These are phyloP conservation scores for Amazona vittata DNA, from an alignment of 2,113 vertebrate genomes.

Conservation along the genomic window DNA sequence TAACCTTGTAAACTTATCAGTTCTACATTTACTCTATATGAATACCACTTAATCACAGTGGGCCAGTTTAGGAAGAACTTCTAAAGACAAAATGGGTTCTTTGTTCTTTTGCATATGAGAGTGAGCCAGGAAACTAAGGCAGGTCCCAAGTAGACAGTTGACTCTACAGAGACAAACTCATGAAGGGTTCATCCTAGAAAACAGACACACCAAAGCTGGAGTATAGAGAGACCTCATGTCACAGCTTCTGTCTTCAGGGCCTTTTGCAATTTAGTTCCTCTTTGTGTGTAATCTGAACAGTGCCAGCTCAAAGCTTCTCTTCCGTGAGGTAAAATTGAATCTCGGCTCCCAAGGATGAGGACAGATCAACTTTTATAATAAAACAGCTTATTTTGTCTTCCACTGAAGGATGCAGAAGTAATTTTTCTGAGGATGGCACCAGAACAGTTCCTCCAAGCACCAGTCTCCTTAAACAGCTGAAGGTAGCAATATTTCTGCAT, in stretches of 20 bases:
- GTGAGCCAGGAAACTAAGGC: not conserved
- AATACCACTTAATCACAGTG: not conserved
- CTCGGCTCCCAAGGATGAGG: not conserved
- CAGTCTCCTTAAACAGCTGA: not conserved
- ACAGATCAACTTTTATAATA: not conserved
- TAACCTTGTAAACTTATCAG: conserved; percentile 20
- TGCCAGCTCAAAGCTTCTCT: not conserved
- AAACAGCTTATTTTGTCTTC: not conserved
- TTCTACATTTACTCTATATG: not conserved
- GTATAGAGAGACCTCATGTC: not conserved
- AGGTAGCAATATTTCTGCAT: not conserved
- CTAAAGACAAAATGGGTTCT: not conserved
- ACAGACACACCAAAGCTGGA: not conserved
- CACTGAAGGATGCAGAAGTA: not conserved
- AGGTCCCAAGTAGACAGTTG: not conserved
- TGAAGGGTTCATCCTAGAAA: not conserved
- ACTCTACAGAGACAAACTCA: not conserved
- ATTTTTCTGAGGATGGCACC: not conserved
- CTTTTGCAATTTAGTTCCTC: not conserved
- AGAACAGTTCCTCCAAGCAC: not conserved
- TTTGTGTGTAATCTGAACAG: not conserved
- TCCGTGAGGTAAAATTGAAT: not conserved
- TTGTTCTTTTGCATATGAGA: not conserved
- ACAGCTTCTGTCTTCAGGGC: not conserved
- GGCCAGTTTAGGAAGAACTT: not conserved